Base-by-base conservation (phyloP, 2,797 vertebrate species). In the Poeciliopsis gracilis region DNA sequence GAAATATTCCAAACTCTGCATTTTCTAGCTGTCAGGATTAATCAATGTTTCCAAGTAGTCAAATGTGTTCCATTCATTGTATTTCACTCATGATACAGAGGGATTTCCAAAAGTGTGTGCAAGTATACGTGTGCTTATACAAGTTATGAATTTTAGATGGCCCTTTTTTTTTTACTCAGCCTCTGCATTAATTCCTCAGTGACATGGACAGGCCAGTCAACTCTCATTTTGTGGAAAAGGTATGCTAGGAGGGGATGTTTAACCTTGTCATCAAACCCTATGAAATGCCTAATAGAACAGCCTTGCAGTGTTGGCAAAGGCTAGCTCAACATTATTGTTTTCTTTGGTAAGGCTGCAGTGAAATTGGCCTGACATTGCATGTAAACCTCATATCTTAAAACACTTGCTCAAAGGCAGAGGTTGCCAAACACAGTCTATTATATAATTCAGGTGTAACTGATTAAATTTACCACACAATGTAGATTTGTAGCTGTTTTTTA, bases 261-360 rank as follows among this genome's bases (percentile, higher is more conserved):
- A 94, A 94, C 90, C 93, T 95, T 91, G 94, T 94, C 94, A 93
- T 89, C 80, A 77, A 89, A 86, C 83, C 90, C 85, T 88, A 87
- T 85, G 83, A 90, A 76, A 90, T 87, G 85, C 83, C 77, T 89
- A 84, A 91, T 88, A 88, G 85, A 79, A 88, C 86, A 89, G 88
- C 88, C 83, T 91, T 83, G 89, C 86, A 86, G 79, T 84, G 82
- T 70, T 87, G 79, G 88, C 87, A 87, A 76, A 45, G 87, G 88
- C 91, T 86, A 89, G 73, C 79, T 78, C 82, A 81, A 59, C 76
- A 78, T 87, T 92, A 85, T 87, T 89, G 86, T 90, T 90, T 92
- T 84, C 82, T 89, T 90, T 87, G 82, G 86, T 82, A 85, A 80
- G 84, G 80, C 80, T 77, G 78, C 61, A 82, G 47, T 81, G 69